Evolutionary conservation across 2,888 invertebrate species (phyloP).

Genomic region (Ctenicera cuprea): DNA sequence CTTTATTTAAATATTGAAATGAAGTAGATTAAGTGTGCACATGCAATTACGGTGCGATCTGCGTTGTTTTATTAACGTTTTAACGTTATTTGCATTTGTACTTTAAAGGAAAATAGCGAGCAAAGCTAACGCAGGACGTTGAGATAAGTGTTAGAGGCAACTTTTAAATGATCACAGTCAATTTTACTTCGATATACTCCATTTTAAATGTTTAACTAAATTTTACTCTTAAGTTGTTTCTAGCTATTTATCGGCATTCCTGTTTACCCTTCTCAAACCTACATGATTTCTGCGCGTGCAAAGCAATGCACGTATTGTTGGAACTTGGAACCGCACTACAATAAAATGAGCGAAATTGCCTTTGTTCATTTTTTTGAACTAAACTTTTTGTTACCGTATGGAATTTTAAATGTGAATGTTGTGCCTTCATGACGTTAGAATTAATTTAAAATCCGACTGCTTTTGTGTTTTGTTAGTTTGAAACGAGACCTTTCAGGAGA

Average conservation of each 20-base stretch:
- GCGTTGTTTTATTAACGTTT: background rate
- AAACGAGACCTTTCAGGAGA: constrained; percentile 17
- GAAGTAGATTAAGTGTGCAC: background rate
- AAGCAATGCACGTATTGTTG: too few species aligned
- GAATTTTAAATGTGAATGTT: constrained; percentile 17
- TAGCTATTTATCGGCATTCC: too few species aligned
- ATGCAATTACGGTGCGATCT: background rate
- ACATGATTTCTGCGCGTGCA: too few species aligned
- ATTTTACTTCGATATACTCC: too few species aligned
- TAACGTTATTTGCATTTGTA: constrained; percentile 4
- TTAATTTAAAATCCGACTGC: constrained; percentile 23
- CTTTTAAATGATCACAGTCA: too few species aligned
- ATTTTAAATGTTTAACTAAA: too few species aligned
- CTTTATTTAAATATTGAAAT: constrained; percentile 4
- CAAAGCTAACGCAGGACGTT: too few species aligned
- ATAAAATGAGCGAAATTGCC: too few species aligned
- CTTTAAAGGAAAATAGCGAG: background rate
- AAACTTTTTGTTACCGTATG: constrained; percentile 6
- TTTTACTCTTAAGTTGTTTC: too few species aligned
- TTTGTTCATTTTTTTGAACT: constrained; percentile 10
- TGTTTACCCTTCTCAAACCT: too few species aligned
- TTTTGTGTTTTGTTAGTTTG: constrained; percentile 14
- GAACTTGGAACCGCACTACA: too few species aligned
- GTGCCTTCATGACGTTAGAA: constrained; percentile 3
- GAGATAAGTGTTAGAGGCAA: too few species aligned